phyloP scores from a whole-genome alignment of 2,797 vertebrate genomes.

The Anabacerthia variegaticeps region DNA sequence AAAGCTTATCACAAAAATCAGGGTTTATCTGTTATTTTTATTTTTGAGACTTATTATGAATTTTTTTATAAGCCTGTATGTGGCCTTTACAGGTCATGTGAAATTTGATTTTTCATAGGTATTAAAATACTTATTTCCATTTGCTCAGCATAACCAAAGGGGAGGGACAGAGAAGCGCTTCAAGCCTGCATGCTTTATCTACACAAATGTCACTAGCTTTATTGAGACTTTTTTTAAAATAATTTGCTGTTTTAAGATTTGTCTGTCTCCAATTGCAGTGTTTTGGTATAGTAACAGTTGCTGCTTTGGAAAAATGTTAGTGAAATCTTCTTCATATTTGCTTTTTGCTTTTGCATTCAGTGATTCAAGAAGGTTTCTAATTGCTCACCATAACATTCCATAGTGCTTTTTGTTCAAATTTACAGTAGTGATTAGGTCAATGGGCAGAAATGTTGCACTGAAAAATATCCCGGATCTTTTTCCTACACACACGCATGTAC shows the following conservation, averaged over 20 bases:
- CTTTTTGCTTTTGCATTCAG: not conserved
- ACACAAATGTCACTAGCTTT: not conserved
- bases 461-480: not conserved
- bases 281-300: not conserved
- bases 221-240: not conserved
- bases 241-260: not conserved
- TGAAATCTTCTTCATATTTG: not conserved
- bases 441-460: rapidly evolving
- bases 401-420: not conserved
- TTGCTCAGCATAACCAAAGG: not conserved
- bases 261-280: not conserved
- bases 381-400: not conserved
- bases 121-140: not conserved
- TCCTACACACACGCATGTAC: rapidly evolving
- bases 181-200: not conserved
- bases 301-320: not conserved
- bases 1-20: not conserved
- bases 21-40: not conserved
- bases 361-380: not conserved
- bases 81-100: not conserved
- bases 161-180: not conserved
- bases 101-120: not conserved
- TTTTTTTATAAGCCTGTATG: not conserved
- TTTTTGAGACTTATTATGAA: not conserved
- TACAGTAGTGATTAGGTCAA: not conserved